phyloP scores from a whole-genome alignment of 2,888 invertebrate species.

The Apeira syringaria region DNA sequence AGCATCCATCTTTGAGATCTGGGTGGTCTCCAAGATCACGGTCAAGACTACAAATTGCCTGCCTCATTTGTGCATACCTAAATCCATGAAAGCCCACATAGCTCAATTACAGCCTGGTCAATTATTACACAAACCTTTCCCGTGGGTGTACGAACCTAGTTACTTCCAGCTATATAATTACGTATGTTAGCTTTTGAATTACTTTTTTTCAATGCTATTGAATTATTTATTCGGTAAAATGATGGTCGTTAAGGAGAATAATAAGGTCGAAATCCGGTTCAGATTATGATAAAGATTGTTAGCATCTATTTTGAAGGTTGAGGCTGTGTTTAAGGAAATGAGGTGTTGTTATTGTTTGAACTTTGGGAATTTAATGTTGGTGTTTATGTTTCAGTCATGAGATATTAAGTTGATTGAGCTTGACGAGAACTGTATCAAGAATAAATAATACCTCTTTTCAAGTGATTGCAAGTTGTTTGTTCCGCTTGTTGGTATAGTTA shows the following conservation, averaged over 20 bases:
- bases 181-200: constrained; percentile 50
- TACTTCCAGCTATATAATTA: constrained; percentile 51
- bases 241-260: constrained; percentile 47
- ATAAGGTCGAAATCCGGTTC: constrained; percentile 50
- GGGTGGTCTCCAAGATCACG: constrained; percentile 60
- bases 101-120: constrained; percentile 61
- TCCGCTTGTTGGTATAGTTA: too few relatives aligned
- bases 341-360: constrained; percentile 28
- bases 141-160: constrained; percentile 45
- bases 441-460: background rate
- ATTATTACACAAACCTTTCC: constrained; percentile 63
- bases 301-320: constrained; percentile 28
- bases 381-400: constrained; percentile 24
- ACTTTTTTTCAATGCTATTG: constrained; percentile 49
- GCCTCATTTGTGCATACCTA: constrained; percentile 52
- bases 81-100: constrained; percentile 38
- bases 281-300: constrained; percentile 46
- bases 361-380: constrained; percentile 28
- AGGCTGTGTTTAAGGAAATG: constrained; percentile 30
- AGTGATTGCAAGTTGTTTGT: too few relatives aligned
- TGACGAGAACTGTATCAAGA: background rate
- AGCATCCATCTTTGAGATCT: constrained; percentile 36
- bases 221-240: constrained; percentile 53
- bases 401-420: constrained; percentile 8
- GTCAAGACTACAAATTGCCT: constrained; percentile 55